Evolutionary conservation across 2,888 invertebrate species (phyloP).

Genomic region (Hermodice carunculata): DNA sequence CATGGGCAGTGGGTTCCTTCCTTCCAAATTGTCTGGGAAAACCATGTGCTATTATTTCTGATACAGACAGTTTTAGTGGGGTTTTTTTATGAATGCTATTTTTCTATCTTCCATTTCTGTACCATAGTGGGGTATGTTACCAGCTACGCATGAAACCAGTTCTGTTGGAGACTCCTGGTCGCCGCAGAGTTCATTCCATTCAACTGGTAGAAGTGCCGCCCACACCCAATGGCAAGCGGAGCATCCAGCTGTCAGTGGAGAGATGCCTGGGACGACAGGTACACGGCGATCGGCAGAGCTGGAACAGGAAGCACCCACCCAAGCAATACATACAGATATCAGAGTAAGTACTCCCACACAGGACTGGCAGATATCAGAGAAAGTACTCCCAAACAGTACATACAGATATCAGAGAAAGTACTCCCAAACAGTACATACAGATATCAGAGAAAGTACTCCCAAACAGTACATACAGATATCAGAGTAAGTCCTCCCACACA

Average conservation of each 20-base stretch:
- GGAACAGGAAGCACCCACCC: neutral
- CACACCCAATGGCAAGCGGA: slow-evolving; percentile 71
- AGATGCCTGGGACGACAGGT: neutral
- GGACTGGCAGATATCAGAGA: neutral
- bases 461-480: too few species aligned
- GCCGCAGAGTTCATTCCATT: slow-evolving; percentile 81
- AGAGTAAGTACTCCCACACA: slow-evolving; percentile 2
- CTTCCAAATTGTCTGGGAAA: too few species aligned
- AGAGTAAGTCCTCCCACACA: too few species aligned
- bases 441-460: too few species aligned
- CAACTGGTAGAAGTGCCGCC: slow-evolving; percentile 86
- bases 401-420: too few species aligned
- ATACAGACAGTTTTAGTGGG: neutral
- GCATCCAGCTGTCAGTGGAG: slow-evolving; percentile 75
- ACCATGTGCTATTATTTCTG: too few species aligned
- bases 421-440: too few species aligned
- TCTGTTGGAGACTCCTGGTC: slow-evolving; percentile 69
- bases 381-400: too few species aligned
- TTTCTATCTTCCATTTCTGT: neutral
- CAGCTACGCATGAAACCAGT: slow-evolving; percentile 78
- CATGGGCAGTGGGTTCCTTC: too few species aligned
- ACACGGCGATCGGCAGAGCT: neutral
- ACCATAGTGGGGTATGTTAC: slow-evolving; percentile 82
- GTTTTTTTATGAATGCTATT: neutral
- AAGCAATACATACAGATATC: slow-evolving; percentile 17